These are phyloP conservation scores for Mesocricetus auratus DNA, from an alignment of 2,113 vertebrate species.

Conservation along the genomic window DNA sequence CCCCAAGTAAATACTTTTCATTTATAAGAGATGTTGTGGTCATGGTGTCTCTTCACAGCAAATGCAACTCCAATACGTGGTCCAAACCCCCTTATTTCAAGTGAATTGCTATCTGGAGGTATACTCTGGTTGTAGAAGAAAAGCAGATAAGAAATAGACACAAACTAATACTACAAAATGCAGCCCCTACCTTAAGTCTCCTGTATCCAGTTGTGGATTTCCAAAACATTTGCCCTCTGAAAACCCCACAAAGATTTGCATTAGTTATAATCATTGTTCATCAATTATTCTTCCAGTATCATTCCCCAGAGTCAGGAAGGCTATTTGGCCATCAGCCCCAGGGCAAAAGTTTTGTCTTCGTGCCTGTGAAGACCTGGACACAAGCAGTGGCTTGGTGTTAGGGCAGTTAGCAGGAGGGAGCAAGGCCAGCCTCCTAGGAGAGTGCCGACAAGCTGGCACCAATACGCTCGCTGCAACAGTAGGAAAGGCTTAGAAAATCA, in stretches of 20 bases:
- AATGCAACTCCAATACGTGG: background rate
- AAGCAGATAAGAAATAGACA: background rate
- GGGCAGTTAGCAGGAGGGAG: background rate
- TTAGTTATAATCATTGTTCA: background rate
- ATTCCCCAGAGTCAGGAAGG: background rate
- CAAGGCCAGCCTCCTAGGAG: background rate
- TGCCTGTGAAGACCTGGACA: slow-evolving; percentile 5
- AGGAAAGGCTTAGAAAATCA: slow-evolving; percentile 38
- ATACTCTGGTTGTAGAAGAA: background rate
- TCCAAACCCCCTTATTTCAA: background rate
- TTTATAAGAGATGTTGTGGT: background rate
- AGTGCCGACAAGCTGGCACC: slow-evolving; percentile 20
- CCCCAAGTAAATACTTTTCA: background rate
- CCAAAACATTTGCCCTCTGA: background rate
- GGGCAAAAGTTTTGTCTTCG: background rate
- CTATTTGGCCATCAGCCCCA: no score
- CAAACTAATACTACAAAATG: background rate
- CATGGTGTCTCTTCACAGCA: background rate
- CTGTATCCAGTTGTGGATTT: background rate
- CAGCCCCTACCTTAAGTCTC: background rate
- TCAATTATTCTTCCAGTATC: background rate
- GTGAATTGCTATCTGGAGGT: background rate
- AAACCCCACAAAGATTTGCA: background rate
- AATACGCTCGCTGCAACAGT: background rate
- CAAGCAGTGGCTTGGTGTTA: slow-evolving; percentile 32